Conservation (phyloP, 2,113 vertebrate genomes). For the Lophotis ruficrista region DNA sequence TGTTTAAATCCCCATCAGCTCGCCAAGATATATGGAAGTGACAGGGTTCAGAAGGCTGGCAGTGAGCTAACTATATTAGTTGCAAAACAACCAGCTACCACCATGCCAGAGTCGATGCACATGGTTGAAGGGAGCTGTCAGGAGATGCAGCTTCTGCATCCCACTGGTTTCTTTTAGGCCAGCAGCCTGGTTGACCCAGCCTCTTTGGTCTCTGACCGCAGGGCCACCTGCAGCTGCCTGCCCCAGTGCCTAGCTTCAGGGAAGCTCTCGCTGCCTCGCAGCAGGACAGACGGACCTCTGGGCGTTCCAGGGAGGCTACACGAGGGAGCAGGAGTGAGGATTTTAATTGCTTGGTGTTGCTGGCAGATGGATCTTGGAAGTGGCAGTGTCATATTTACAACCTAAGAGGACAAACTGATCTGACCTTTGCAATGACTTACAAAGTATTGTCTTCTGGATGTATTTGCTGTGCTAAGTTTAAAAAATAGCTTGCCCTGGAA, state of each 20-base stretch:
- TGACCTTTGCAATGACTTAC: neutral
- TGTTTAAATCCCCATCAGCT: constrained; percentile 6
- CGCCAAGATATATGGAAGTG: neutral
- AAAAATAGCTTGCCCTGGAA: constrained; percentile 11
- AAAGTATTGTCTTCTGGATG: neutral
- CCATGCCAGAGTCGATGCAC: neutral
- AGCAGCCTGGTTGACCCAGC: neutral
- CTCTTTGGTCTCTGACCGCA: neutral
- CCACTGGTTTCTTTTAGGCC: neutral
- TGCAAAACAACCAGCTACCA: neutral
- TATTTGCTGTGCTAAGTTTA: neutral
- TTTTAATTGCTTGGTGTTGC: neutral
- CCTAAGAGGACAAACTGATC: neutral
- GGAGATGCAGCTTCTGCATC: neutral
- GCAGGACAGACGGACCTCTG: neutral
- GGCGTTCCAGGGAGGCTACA: neutral
- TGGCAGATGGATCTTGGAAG: neutral
- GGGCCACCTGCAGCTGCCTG: neutral
- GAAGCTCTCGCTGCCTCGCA: fast-evolving
- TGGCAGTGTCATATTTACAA: neutral
- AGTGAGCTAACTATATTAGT: neutral
- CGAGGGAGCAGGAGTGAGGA: fast-evolving
- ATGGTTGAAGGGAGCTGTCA: neutral
- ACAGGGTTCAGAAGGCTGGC: neutral
- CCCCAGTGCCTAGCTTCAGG: fast-evolving